Conservation (phyloP, 2,888 invertebrate species). For the Leptopterna dolabrata region DNA sequence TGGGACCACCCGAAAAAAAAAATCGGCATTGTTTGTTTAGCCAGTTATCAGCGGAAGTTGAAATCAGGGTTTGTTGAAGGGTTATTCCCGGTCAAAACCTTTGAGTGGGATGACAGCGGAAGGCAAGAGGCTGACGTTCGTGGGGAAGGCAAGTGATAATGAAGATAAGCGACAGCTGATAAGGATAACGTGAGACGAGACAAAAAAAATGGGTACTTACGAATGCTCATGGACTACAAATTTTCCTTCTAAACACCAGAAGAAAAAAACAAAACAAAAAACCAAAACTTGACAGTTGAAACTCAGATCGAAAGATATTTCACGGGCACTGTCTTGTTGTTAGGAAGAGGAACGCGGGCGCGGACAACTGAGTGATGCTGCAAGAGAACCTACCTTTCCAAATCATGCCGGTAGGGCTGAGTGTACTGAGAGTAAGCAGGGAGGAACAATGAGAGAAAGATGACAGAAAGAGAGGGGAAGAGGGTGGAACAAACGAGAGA, state of each 20-base stretch:
- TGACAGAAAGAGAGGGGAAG: slow-evolving; percentile 42
- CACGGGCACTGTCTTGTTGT: not conserved
- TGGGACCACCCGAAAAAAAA: too few species aligned
- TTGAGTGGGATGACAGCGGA: slow-evolving; percentile 23
- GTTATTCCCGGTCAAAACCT: not conserved
- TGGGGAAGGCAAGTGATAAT: not conserved
- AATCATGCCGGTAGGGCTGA: slow-evolving; percentile 57
- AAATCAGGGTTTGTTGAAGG: not conserved
- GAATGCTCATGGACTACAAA: slow-evolving; percentile 20
- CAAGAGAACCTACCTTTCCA: slow-evolving; percentile 58
- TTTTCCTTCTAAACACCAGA: not conserved
- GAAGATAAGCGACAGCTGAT: not conserved
- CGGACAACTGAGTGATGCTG: slow-evolving; percentile 25
- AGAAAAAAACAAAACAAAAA: not conserved
- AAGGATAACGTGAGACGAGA: not conserved
- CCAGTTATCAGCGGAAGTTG: not conserved
- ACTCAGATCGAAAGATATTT: not conserved
- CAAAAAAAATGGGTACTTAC: slow-evolving; percentile 11
- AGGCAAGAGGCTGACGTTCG: not conserved
- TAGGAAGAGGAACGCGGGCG: slow-evolving; percentile 24
- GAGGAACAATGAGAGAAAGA: slow-evolving; percentile 51
- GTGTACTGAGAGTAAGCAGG: slow-evolving; percentile 39
- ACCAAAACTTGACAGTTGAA: not conserved
- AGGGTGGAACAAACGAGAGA: not conserved
- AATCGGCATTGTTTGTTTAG: not conserved